phyloP scores from a whole-genome alignment of 64 coral and sea anemone genomes.

The Exaiptasia diaphana region DNA sequence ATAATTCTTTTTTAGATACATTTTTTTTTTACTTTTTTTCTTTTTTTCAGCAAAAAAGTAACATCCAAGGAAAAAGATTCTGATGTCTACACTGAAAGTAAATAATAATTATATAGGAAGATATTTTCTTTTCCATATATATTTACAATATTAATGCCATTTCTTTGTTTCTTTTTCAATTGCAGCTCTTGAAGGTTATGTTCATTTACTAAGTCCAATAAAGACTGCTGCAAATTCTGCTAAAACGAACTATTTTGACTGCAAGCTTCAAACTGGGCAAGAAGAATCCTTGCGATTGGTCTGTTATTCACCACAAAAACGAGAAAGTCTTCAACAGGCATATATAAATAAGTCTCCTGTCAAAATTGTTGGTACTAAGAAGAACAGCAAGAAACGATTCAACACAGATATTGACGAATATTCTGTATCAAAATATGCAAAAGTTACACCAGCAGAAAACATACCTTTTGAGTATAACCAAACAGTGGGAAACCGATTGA shows the following conservation, averaged over 20 bases:
- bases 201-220: conserved; percentile 33
- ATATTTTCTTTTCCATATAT: too few species aligned
- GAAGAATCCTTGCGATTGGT: conserved; percentile 18
- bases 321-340: conserved; percentile 35
- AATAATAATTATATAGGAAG: too few species aligned
- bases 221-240: conserved; percentile 43
- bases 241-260: too few species aligned
- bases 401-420: conserved; percentile 29
- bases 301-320: conserved; percentile 42
- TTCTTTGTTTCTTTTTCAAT: too few species aligned
- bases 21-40: too few species aligned
- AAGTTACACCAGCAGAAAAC: not conserved
- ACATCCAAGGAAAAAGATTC: too few species aligned
- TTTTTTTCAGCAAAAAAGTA: too few species aligned
- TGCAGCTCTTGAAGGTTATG: conserved; percentile 40
- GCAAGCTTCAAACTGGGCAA: too few species aligned
- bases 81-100: too few species aligned
- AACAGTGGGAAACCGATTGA: conserved; percentile 4
- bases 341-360: conserved; percentile 34
- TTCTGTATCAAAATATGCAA: conserved; percentile 39
- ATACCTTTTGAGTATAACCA: conserved; percentile 11
- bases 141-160: too few species aligned
- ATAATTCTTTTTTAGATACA: too few species aligned
- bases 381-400: conserved; percentile 18
- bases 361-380: conserved; percentile 14